Percentiles rank a stretch among this genome's conserved stretches.
phyloP scores from a whole-genome alignment of 64 coral and sea anemone genomes.

The Pocillopora verrucosa region DNA sequence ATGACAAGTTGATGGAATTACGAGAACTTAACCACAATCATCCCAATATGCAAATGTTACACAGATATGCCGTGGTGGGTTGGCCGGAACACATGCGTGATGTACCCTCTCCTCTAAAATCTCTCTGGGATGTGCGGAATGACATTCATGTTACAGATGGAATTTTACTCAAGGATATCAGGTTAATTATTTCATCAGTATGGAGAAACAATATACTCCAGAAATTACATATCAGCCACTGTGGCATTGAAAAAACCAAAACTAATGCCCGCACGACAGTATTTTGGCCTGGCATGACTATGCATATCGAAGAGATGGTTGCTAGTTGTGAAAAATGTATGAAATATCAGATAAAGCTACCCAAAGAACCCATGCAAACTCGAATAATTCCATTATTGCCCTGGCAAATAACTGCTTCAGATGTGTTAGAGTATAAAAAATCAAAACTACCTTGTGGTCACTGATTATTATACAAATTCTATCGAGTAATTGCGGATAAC shows the following conservation, averaged over 20 bases:
- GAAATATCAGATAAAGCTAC: neutral
- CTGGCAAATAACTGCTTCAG: constrained; percentile 30
- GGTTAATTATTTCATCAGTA: constrained; percentile 9
- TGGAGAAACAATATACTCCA: constrained; percentile 38
- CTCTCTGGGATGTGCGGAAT: too few relatives aligned
- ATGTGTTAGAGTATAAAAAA: constrained; percentile 21
- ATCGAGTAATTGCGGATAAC: constrained; percentile 50
- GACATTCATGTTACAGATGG: neutral
- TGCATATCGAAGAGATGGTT: neutral
- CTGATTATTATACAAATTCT: constrained; percentile 56
- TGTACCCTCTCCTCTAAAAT: too few relatives aligned
- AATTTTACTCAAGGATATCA: constrained; percentile 18
- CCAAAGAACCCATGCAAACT: constrained; percentile 40
- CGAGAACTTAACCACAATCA: constrained; percentile 15
- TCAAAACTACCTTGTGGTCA: constrained; percentile 25
- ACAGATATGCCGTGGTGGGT: constrained; percentile 8
- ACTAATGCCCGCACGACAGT: neutral
- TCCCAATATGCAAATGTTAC: constrained; percentile 11
- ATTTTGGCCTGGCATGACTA: constrained; percentile 37
- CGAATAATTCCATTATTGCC: constrained; percentile 32
- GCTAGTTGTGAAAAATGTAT: constrained; percentile 1
- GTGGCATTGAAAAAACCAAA: constrained; percentile 43
- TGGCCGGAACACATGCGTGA: constrained; percentile 6
- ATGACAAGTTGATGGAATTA: constrained; percentile 8
- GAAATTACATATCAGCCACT: constrained; percentile 21